Evolutionary conservation across 2,113 vertebrate genomes (phyloP).

Genomic region (Sebastes schlegelii): DNA sequence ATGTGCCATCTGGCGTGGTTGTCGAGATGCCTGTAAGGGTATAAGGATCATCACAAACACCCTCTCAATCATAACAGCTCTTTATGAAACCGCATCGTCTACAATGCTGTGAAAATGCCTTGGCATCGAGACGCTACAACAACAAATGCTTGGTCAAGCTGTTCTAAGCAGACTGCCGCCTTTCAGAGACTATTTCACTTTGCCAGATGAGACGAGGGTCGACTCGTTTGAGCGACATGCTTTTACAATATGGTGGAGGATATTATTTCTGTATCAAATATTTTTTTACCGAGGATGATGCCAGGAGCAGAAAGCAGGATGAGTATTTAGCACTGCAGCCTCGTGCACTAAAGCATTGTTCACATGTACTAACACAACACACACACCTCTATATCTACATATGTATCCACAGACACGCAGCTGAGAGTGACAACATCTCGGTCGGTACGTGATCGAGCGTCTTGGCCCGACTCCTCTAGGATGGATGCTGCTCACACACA

Average conservation of each 20-base stretch:
- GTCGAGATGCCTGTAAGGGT: neutral
- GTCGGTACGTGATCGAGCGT: slow-evolving; percentile 28
- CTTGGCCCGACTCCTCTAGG: slow-evolving; percentile 30
- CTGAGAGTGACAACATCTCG: slow-evolving; percentile 28
- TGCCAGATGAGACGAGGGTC: slow-evolving; percentile 25
- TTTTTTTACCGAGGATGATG: neutral
- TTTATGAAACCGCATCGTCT: slow-evolving; percentile 36
- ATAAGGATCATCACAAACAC: slow-evolving; percentile 22
- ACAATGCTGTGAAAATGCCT: slow-evolving; percentile 29
- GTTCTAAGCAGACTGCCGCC: slow-evolving; percentile 26
- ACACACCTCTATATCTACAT: neutral
- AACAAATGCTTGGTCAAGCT: slow-evolving; percentile 65
- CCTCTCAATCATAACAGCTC: slow-evolving; percentile 24
- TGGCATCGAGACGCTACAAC: slow-evolving; percentile 36
- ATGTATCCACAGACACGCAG: slow-evolving; percentile 13
- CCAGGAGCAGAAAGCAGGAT: slow-evolving; percentile 7
- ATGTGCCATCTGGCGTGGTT: slow-evolving; percentile 21
- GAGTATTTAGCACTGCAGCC: slow-evolving; percentile 15
- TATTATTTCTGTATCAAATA: neutral
- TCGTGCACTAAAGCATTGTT: neutral
- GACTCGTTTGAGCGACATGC: neutral
- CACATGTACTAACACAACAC: slow-evolving; percentile 9
- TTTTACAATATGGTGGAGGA: slow-evolving; percentile 35
- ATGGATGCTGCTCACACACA: slow-evolving; percentile 44
- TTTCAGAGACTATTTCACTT: slow-evolving; percentile 13